Evolutionary conservation across 2,113 vertebrate genomes (phyloP).

Genomic region (Sturnira hondurensis): DNA sequence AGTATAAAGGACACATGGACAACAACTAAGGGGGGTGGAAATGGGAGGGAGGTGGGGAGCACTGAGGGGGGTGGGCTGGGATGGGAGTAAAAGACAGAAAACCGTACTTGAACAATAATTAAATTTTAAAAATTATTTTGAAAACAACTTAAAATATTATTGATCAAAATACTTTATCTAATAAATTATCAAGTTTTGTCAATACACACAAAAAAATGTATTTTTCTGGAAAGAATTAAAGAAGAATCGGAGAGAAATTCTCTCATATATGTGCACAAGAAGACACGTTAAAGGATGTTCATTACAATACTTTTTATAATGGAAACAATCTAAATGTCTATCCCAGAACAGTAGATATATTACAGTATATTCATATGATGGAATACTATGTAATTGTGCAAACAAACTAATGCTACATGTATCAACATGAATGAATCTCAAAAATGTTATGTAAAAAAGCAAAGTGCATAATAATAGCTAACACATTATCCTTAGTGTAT

Average conservation of each 20-base stretch:
- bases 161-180: too few relatives aligned
- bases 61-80: too few relatives aligned
- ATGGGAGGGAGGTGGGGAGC: too few relatives aligned
- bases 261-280: not conserved
- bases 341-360: not conserved
- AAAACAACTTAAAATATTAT: too few relatives aligned
- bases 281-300: not conserved
- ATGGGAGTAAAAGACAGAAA: too few relatives aligned
- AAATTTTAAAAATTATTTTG: too few relatives aligned
- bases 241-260: constrained; percentile 17
- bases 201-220: not conserved
- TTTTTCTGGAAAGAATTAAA: constrained; percentile 39
- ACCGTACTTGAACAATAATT: too few relatives aligned
- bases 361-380: not conserved
- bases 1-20: too few relatives aligned
- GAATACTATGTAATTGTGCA: not conserved
- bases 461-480: not conserved
- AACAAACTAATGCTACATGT: constrained; percentile 3
- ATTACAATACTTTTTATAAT: constrained; percentile 24
- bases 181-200: too few relatives aligned
- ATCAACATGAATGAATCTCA: not conserved
- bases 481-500: not conserved
- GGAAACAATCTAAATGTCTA: not conserved
- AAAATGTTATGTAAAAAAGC: not conserved
- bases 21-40: too few relatives aligned